Conservation (phyloP, 2,888 invertebrate species). For the Dynastes tityus region DNA sequence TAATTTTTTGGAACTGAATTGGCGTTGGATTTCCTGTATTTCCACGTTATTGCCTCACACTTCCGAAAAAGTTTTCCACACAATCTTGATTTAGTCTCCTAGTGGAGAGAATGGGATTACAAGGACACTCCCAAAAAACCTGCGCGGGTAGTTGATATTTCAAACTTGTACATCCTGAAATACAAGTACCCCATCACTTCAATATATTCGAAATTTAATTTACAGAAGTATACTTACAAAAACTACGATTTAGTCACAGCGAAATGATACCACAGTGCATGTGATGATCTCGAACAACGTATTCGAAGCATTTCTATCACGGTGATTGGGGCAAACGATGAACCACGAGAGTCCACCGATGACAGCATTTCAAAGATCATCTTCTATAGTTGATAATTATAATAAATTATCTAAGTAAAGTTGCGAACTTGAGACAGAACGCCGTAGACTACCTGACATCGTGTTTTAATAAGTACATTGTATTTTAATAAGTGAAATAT, state of each 20-base stretch:
- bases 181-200: neutral
- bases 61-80: too few relatives aligned
- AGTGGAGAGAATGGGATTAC: too few relatives aligned
- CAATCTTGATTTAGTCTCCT: too few relatives aligned
- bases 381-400: too few relatives aligned
- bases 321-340: constrained; percentile 71
- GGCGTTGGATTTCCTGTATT: too few relatives aligned
- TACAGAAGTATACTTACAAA: constrained; percentile 71
- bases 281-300: constrained; percentile 71
- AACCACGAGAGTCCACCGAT: constrained; percentile 78
- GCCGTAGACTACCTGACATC: too few relatives aligned
- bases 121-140: constrained; percentile 63
- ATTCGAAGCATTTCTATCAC: constrained; percentile 65
- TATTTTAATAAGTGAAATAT: too few relatives aligned
- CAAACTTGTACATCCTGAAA: constrained; percentile 78
- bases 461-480: too few relatives aligned
- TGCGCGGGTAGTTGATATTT: constrained; percentile 78
- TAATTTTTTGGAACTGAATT: too few relatives aligned
- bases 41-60: too few relatives aligned
- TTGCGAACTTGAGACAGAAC: too few relatives aligned
- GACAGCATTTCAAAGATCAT: constrained; percentile 68
- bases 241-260: constrained; percentile 75
- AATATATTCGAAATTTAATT: neutral
- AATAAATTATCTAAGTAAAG: too few relatives aligned
- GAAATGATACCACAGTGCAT: constrained; percentile 78